A percentile compares a stretch with the other conserved stretches of the same genome.
These are phyloP conservation scores for Drosophila nigromelanica DNA, from an alignment of 1,140 invertebrate genomes.

Conservation along the genomic window DNA sequence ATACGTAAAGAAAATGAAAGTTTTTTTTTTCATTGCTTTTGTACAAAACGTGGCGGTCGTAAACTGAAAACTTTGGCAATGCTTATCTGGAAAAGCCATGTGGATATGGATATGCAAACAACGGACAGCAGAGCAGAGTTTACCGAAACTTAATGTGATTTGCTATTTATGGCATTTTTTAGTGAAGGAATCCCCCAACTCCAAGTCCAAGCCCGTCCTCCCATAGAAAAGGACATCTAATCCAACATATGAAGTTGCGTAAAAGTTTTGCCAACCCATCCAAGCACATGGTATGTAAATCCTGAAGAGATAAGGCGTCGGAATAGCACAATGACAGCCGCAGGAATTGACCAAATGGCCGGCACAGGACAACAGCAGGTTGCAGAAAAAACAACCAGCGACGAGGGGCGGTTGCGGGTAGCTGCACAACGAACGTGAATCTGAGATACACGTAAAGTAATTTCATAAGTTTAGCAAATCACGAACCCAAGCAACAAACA, in stretches of 20 bases:
- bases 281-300: constrained; percentile 69
- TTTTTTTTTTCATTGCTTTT: constrained; percentile 23
- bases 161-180: constrained; percentile 79
- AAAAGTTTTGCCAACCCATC: constrained; percentile 65
- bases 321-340: constrained; percentile 83
- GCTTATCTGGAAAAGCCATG: constrained; percentile 63
- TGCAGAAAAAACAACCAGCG: constrained; percentile 27
- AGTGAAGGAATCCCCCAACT: constrained; percentile 10
- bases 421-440: constrained; percentile 11
- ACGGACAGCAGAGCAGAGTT: constrained; percentile 47
- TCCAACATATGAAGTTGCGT: constrained; percentile 79
- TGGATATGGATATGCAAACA: constrained; percentile 69
- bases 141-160: constrained; percentile 78
- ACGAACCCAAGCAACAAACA: constrained; percentile 78
- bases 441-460: constrained; percentile 76
- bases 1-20: constrained; percentile 42
- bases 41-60: constrained; percentile 58
- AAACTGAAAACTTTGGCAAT: constrained; percentile 71
- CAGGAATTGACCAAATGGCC: constrained; percentile 81
- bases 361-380: constrained; percentile 27
- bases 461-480: constrained; percentile 83
- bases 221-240: constrained; percentile 46
- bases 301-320: constrained; percentile 80
- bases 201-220: not conserved
- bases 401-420: not conserved